Evolutionary conservation across 2,797 vertebrate genomes (phyloP), one percentile per base, ranked within the genome.

Genomic region (Lophura swinhoii): DNA sequence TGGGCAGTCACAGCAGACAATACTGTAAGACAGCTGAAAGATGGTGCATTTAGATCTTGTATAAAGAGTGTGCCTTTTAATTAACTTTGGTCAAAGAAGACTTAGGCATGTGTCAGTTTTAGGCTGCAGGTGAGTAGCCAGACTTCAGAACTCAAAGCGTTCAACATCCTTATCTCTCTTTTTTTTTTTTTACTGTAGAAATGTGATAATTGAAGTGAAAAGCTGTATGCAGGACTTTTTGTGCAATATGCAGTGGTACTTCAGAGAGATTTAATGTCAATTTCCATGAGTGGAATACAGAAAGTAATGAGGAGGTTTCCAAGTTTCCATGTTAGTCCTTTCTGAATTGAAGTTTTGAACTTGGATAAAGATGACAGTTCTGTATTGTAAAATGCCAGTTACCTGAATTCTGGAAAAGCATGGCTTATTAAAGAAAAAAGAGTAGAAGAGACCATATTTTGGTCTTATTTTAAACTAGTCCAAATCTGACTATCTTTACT

Each of bases 11-110:
- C 67, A 44, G 4, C 66, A 94, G 62, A 83, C 46, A 58, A 18
- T 91, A 59, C 66, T 91, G 62, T 73, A n/a, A 74, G 89, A 69
- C 89, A 62, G 63, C 84, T 91, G 77, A 85, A 88, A 86, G 76
- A 85, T 93, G 84, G 69, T 97, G 96, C 77, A 94, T 96, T 96
- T 94, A 79, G 66, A 91, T 94, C 39, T 43, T 22, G 29, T 64
- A 10, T 43, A 64, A 31, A 84, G 73, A 84, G 44, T 41, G 20
- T 87, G 80, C 23, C 29, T 78, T 95, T 88, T 96, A 91, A 58
- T 90, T 95, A 91, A 10, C 92, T 69, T 74, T 18, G 17, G 75
- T 93, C 63, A 81, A 73, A 89, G 44, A 72, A 84, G 46, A 76
- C 86, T 87, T 72, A 77, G 66, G 74, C 88, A 15, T 90, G 73